A percentile compares a stretch with the other conserved stretches of the same genome.
phyloP scores from a whole-genome alignment of 2,888 invertebrate species.

The Ophion obscuratus region DNA sequence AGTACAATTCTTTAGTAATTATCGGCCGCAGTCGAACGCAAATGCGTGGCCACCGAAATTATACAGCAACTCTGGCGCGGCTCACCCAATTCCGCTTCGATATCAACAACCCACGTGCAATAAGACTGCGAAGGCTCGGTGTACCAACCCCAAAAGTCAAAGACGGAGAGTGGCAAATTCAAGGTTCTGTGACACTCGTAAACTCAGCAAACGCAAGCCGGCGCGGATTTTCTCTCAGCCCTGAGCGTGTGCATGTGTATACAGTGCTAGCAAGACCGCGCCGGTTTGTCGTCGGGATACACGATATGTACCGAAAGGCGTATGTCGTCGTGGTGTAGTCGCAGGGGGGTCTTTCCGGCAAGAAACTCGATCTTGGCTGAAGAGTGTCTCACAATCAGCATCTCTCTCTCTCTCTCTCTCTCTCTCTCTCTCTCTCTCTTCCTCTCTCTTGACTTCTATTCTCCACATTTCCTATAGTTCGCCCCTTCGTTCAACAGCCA shows the following conservation, averaged over 20 bases:
- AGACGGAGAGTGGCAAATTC: conserved; percentile 52
- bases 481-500: conserved; percentile 34
- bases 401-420: not conserved
- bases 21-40: no score
- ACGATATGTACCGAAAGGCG: not conserved
- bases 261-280: not conserved
- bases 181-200: conserved; percentile 58
- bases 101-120: not conserved
- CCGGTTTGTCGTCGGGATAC: not conserved
- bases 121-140: conserved; percentile 14
- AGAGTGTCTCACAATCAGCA: conserved; percentile 64
- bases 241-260: conserved; percentile 33
- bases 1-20: no score
- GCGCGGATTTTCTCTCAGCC: conserved; percentile 15
- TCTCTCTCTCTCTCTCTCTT: not conserved
- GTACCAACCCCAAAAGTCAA: not conserved
- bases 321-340: conserved; percentile 5
- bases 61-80: not conserved
- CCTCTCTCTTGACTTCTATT: conserved; percentile 53
- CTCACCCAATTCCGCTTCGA: conserved; percentile 8
- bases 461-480: conserved; percentile 25
- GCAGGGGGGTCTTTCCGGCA: conserved; percentile 38
- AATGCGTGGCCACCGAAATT: no score
- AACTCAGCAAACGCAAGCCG: conserved; percentile 42
- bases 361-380: conserved; percentile 54